A percentile compares a stretch with the other conserved stretches of the same genome.
Evolutionary conservation across 1,140 invertebrate genomes (phyloP).

Genomic region (Ladona fulva): DNA sequence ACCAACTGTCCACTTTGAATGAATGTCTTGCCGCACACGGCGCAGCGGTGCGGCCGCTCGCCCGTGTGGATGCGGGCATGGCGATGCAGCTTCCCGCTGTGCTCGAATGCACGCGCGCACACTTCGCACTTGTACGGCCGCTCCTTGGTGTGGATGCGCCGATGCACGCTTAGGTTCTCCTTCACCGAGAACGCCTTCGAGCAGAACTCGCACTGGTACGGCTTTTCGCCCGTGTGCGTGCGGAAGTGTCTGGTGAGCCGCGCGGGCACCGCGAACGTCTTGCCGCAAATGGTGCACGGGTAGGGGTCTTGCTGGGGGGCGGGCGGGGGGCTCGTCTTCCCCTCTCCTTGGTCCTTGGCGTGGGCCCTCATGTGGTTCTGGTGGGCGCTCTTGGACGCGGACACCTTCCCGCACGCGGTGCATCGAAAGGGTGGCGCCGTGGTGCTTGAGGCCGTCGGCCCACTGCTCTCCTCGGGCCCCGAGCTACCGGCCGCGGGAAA

Average conservation of each 20-base stretch:
- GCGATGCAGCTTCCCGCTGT: constrained; percentile 82
- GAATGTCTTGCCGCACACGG: constrained; percentile 76
- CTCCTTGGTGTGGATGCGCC: constrained; percentile 85
- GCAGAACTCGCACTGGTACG: constrained; percentile 86
- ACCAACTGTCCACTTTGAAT: constrained; percentile 81
- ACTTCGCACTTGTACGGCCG: constrained; percentile 79
- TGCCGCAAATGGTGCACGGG: constrained; percentile 81
- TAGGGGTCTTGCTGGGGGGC: constrained; percentile 53
- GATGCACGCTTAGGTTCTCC: constrained; percentile 82
- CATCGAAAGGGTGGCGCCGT: constrained; percentile 37
- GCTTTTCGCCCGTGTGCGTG: constrained; percentile 78
- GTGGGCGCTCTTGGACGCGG: constrained; percentile 47
- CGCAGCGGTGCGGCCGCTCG: constrained; percentile 73
- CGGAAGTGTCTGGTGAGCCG: constrained; percentile 82
- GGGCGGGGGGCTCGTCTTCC: constrained; percentile 23
- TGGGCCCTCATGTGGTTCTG: constrained; percentile 50
- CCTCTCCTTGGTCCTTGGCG: constrained; percentile 39
- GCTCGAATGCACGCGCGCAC: constrained; percentile 84
- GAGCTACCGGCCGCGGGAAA: neutral
- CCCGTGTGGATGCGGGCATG: constrained; percentile 80
- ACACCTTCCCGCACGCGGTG: constrained; percentile 47
- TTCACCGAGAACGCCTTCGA: constrained; percentile 86
- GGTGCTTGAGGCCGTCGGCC: neutral
- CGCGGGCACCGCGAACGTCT: constrained; percentile 86
- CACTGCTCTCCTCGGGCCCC: neutral